These are phyloP conservation scores for Camptogramma bilineatum DNA, from an alignment of 2,888 invertebrate species.

Conservation along the genomic window DNA sequence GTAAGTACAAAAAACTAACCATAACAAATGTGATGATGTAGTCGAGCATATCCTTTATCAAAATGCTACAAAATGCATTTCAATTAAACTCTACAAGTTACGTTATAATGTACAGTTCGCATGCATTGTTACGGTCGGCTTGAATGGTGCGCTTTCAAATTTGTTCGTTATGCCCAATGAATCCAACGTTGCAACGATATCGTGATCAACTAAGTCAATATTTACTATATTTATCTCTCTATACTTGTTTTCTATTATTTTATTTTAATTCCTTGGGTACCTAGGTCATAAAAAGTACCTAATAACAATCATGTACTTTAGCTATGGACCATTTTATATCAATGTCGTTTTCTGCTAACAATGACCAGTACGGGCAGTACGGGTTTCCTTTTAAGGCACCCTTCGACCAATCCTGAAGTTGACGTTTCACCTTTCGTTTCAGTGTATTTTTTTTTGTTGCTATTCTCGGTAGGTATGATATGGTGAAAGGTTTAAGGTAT, in stretches of 20 bases:
- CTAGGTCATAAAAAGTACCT: too few species aligned
- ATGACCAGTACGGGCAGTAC: too few species aligned
- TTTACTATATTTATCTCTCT: too few species aligned
- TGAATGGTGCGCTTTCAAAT: conserved; percentile 48
- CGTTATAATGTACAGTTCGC: conserved; percentile 40
- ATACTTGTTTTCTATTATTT: too few species aligned
- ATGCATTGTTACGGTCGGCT: conserved; percentile 1
- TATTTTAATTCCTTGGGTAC: too few species aligned
- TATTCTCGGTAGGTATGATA: too few species aligned
- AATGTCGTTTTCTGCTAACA: too few species aligned
- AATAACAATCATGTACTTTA: too few species aligned
- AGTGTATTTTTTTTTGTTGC: conserved; percentile 39
- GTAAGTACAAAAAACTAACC: conserved; percentile 53
- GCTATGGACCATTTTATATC: too few species aligned
- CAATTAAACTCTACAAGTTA: conserved; percentile 55
- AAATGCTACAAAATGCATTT: conserved; percentile 49
- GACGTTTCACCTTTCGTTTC: conserved; percentile 50
- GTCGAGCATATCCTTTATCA: conserved; percentile 66
- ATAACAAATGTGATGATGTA: conserved; percentile 53
- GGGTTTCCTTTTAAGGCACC: conserved; percentile 48
- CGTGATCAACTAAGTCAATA: conserved; percentile 53
- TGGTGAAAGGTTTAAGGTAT: too few species aligned
- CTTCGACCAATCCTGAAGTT: conserved; percentile 54
- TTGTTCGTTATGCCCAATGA: conserved; percentile 55
- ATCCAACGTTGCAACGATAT: conserved; percentile 54